Percentiles rank a stretch among this genome's conserved stretches.
These are phyloP conservation scores for Drosophila melanosoma DNA, from an alignment of 2,888 invertebrate species.

Conservation along the genomic window DNA sequence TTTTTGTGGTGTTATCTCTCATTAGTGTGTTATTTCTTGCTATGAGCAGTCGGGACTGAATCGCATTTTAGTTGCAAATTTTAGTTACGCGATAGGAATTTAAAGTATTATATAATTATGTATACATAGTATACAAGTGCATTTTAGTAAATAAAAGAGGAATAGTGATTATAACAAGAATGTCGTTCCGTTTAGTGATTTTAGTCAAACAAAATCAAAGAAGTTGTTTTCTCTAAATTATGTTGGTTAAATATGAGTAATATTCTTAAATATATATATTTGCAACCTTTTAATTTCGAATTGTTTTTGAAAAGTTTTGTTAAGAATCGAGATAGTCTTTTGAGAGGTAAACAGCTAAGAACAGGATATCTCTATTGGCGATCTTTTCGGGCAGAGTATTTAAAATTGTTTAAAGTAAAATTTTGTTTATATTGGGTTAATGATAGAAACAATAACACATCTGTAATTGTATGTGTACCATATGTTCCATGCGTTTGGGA, in stretches of 20 bases:
- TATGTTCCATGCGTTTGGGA: slow-evolving; percentile 20
- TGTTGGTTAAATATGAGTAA: background rate
- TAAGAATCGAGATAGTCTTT: background rate
- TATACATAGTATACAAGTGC: background rate
- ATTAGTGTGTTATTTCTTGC: slow-evolving; percentile 36
- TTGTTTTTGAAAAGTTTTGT: background rate
- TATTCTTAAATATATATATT: no score
- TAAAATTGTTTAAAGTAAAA: slow-evolving; percentile 4
- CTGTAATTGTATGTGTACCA: slow-evolving; percentile 5
- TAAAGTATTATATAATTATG: background rate
- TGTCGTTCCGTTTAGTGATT: background rate
- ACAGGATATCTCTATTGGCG: background rate
- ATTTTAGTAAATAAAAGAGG: background rate
- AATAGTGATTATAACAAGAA: background rate
- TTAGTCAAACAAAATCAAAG: background rate
- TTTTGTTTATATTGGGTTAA: slow-evolving; percentile 44
- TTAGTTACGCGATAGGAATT: slow-evolving; percentile 13
- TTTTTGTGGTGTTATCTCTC: slow-evolving; percentile 19
- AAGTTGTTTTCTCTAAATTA: background rate
- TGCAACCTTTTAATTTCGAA: background rate
- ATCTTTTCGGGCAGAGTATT: background rate
- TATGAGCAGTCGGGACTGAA: slow-evolving; percentile 34
- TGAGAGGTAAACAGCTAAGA: background rate
- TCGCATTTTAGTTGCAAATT: background rate
- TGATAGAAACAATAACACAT: slow-evolving; percentile 8